Evolutionary conservation across 2,888 invertebrate genomes (phyloP), one percentile per base, ranked within the genome.

Genomic region (Caradrina kadenii): DNA sequence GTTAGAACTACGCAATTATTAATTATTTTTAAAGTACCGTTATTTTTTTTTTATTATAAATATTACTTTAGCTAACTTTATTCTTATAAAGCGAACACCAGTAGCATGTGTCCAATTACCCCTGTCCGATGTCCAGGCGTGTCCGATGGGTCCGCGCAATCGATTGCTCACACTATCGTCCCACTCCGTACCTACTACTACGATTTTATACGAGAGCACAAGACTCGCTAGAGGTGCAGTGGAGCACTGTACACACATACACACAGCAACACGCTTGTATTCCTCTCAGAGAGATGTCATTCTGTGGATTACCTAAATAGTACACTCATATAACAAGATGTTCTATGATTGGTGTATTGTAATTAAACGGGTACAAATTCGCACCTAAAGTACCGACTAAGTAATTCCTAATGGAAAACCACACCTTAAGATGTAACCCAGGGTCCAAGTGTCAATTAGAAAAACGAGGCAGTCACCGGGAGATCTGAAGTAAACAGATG

Each of bases 111-210:
- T 86, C 69, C 76, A 74, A 83, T 86, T 71, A 64, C 48, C 72
- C 26, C 19, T 21, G 69, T 52, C 42, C 65, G 68, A 63, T 48
- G 54, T 56, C 65, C 79, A 54, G 69, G 87, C 84, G 88, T 83
- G 85, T 83, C 89, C 86, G 84, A 89, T 84, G 84, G 63, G 83
- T 79, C 79, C 83, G 76, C 63, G 63, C 83, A 75, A 88, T 89
- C 87, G 88, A 91, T 93, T 90, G 86, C 91, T 75, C 89, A 86
- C 90, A 83, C 79, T 50, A 82, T 53, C 63, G 59, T 13, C 7
- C 45, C 22, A 19, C 39, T 8, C 8, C 21, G 53, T 0, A n/a
- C 26, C n/a, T 10, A 11, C 48, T 22, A 31, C 35, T 4, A 5
- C 1, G 8, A 1, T 15, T 45, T 22, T 48, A 15, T n/a, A n/a